A percentile compares a stretch with the other conserved stretches of the same genome.
phyloP scores from a whole-genome alignment of 2,888 invertebrate genomes.

The Drosophila prolongata region DNA sequence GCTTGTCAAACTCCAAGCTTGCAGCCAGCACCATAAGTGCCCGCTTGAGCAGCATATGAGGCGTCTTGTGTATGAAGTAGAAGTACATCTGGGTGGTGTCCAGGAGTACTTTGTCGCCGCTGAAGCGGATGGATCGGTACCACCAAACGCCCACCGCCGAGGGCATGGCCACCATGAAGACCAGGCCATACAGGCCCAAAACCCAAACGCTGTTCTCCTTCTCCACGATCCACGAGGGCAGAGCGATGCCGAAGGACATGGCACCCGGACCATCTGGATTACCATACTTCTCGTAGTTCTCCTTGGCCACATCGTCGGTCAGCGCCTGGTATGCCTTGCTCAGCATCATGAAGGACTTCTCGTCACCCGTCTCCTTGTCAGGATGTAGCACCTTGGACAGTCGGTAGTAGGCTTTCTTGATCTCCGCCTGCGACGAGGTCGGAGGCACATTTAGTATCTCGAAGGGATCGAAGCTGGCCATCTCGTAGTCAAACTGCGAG shows the following conservation, averaged over 20 bases:
- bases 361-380: constrained; percentile 98
- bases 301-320: constrained; percentile 98
- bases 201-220: constrained; percentile 99
- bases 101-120: constrained; percentile 97
- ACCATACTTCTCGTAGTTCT: constrained; percentile 99
- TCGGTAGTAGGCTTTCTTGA: constrained; percentile 97
- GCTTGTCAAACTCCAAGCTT: constrained; percentile 97
- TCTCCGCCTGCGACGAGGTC: constrained; percentile 93
- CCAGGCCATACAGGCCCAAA: constrained; percentile 95
- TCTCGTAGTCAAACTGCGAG: constrained; percentile 98
- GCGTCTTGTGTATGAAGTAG: constrained; percentile 97
- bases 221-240: constrained; percentile 99
- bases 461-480: constrained; percentile 99
- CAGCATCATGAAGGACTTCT: constrained; percentile 98
- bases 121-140: constrained; percentile 98
- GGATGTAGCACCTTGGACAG: constrained; percentile 97
- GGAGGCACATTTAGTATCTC: constrained; percentile 96
- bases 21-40: constrained; percentile 98
- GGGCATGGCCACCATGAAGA: constrained; percentile 98
- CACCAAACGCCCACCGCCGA: constrained; percentile 98
- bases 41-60: constrained; percentile 96
- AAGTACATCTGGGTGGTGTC: constrained; percentile 99
- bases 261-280: constrained; percentile 99
- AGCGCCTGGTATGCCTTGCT: constrained; percentile 96
- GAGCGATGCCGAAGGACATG: constrained; percentile 99